Evolutionary conservation across 1,140 invertebrate genomes (phyloP).

Genomic region (Diploscapter pachys): DNA sequence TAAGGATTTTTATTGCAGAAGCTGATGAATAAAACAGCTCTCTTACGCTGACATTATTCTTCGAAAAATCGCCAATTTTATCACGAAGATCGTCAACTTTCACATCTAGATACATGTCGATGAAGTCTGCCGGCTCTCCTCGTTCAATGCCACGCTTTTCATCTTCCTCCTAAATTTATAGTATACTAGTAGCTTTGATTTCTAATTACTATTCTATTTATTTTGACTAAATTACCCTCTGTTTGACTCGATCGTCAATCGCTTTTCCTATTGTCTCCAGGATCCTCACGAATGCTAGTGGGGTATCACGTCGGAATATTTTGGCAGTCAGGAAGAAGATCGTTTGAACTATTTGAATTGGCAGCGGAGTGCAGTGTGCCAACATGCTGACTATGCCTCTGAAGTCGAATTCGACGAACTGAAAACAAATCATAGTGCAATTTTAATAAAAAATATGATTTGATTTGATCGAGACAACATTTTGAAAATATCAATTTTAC

Average conservation of each 20-base stretch:
- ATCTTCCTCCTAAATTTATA: constrained; percentile 5
- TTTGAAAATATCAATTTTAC: too few relatives aligned
- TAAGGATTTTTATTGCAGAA: constrained; percentile 7
- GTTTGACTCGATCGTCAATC: constrained; percentile 5
- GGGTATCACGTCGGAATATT: too few relatives aligned
- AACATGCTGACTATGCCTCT: too few relatives aligned
- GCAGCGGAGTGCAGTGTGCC: too few relatives aligned
- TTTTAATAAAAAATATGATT: too few relatives aligned
- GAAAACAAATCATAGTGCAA: too few relatives aligned
- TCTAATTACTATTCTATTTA: neutral
- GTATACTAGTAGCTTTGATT: neutral
- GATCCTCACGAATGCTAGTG: too few relatives aligned
- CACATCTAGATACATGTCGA: constrained; percentile 27
- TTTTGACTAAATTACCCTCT: constrained; percentile 2
- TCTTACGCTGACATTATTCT: neutral
- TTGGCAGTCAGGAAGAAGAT: too few relatives aligned
- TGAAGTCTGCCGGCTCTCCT: constrained; percentile 26
- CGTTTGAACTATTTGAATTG: too few relatives aligned
- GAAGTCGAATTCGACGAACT: too few relatives aligned
- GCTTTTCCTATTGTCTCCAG: neutral
- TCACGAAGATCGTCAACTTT: neutral
- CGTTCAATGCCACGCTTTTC: constrained; percentile 10
- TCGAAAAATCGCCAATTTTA: neutral
- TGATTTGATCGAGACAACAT: too few relatives aligned
- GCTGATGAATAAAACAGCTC: neutral